Evolutionary conservation across 2,113 vertebrate species (phyloP).

Genomic region (Callospermophilus lateralis): DNA sequence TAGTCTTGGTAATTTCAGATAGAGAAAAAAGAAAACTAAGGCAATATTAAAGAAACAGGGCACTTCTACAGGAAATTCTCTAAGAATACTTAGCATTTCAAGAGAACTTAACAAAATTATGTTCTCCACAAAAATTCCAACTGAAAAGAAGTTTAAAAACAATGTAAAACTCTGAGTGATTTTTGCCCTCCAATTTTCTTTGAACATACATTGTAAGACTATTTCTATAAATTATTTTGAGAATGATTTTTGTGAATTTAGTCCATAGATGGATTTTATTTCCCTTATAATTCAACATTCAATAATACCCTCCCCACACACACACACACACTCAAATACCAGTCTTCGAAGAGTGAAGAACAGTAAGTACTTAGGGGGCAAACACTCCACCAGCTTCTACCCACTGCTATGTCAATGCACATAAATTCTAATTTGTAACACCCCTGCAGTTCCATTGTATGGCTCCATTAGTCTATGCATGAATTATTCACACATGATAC

Average conservation of each 20-base stretch:
- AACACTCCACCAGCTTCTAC: slow-evolving; percentile 59
- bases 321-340: neutral
- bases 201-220: neutral
- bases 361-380: slow-evolving; percentile 16
- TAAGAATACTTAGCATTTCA: slow-evolving; percentile 30
- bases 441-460: slow-evolving; percentile 83
- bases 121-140: slow-evolving; percentile 42
- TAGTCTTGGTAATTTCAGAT: neutral
- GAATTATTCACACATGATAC: slow-evolving; percentile 84
- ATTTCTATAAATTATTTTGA: slow-evolving; percentile 32
- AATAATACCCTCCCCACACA: neutral
- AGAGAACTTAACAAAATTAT: slow-evolving; percentile 41
- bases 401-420: slow-evolving; percentile 77
- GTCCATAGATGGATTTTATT: slow-evolving; percentile 3
- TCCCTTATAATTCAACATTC: neutral
- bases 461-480: slow-evolving; percentile 82
- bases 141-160: neutral
- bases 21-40: no score
- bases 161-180: neutral
- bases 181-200: slow-evolving; percentile 3
- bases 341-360: neutral
- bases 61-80: slow-evolving; percentile 8
- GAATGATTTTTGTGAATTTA: slow-evolving; percentile 41
- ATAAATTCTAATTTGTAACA: slow-evolving; percentile 86
- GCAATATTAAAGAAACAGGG: neutral